Evolutionary conservation across 2,113 vertebrate species (phyloP), one percentile per base, ranked within the genome.

Genomic region (Lophura nycthemera): DNA sequence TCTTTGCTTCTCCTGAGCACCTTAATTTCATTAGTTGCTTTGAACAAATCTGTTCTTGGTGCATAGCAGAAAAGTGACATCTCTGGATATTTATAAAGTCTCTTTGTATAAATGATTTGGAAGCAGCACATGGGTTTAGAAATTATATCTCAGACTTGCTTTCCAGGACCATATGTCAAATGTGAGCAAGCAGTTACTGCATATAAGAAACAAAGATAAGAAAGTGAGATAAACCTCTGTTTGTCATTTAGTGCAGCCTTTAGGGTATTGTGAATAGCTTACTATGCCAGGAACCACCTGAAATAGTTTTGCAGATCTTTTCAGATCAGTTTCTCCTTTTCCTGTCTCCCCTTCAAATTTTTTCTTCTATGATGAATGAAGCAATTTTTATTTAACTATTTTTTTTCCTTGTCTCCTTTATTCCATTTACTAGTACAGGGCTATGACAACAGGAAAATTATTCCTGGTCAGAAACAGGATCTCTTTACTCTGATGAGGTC

Each of bases 41-140:
- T 67, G 78, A 84, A 89, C 19, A 52, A 83, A 76, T 47, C 25
- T 65, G n/a, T 69, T 69, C 66, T 54, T 65, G 78, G 66, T 92
- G 36, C 40, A 27, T 27, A 91, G 66, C 57, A 89, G 32, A 77
- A 34, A 14, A 86, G 50, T 78, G 81, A 48, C 40, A 64, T 75
- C 24, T 71, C 38, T 43, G n/a, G 47, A 18, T 85, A 86, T 78
- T 86, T 89, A 83, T 72, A 36, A 92, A 78, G 29, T 61, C 34
- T 79, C 34, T 84, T 86, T 76, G 29, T 87, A 65, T 48, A 82
- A 67, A 75, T 24, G 0, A 72, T 61, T 94, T 87, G 84, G 30
- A 96, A 96, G 43, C 6, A 92, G 36, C 52, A 72, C 25, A 10
- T 43, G 45, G 40, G 22, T 89, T 86, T 71, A 67, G 42, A 95